phyloP scores from a whole-genome alignment of 2,797 vertebrate genomes.

The Todus mexicanus region DNA sequence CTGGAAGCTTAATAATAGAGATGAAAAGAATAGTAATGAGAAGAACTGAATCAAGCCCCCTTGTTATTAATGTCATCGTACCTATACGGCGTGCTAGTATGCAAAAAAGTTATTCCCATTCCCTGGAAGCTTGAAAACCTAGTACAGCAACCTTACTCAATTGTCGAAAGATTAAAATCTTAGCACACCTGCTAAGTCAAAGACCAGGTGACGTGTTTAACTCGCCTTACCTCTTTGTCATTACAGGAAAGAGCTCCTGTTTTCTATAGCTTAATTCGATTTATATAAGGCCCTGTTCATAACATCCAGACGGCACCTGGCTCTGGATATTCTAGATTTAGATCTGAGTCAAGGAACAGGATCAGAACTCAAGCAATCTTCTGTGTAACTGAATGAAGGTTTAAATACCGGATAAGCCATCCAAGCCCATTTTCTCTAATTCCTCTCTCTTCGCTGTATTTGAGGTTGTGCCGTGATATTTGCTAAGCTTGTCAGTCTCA shows the following conservation, averaged over 20 bases:
- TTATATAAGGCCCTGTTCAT: not conserved
- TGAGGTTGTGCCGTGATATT: conserved; percentile 24
- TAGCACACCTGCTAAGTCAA: not conserved
- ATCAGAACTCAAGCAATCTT: not conserved
- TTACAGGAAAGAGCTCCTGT: not conserved
- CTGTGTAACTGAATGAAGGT: not conserved
- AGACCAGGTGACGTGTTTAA: not conserved
- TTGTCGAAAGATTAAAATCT: not conserved
- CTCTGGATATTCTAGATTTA: not conserved
- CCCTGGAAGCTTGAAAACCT: not conserved
- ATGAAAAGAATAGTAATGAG: not conserved
- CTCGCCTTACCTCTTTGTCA: not conserved
- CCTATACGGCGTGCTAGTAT: not conserved
- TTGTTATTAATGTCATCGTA: not conserved
- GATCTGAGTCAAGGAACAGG: not conserved
- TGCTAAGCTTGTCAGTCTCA: conserved; percentile 39
- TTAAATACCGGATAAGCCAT: not conserved
- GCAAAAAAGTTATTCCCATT: not conserved
- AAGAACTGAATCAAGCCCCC: not conserved
- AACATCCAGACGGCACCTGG: not conserved
- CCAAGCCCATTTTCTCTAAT: conserved; percentile 22
- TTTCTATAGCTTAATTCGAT: not conserved
- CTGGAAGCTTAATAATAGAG: not conserved
- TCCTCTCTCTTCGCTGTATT: not conserved
- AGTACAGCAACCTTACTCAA: not conserved